Percentiles rank a stretch among this genome's conserved stretches.
Conservation (phyloP, 2,888 invertebrate genomes). For the Linyphia triangularis region DNA sequence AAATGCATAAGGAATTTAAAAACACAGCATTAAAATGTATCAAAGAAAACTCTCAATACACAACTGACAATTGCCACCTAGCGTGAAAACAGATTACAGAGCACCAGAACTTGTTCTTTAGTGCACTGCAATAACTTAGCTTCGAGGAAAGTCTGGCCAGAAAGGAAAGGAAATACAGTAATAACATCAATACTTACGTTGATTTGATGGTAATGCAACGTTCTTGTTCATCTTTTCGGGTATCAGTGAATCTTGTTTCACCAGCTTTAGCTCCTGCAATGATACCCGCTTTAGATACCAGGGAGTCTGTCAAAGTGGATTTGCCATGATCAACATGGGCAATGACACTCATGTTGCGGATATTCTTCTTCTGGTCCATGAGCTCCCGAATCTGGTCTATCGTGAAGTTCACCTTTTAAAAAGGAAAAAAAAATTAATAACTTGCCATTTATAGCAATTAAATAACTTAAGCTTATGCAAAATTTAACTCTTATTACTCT, state of each 20-base stretch:
- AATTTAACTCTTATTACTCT: no score
- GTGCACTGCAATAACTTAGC: no score
- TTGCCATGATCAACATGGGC: slow-evolving; percentile 99
- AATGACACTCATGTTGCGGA: slow-evolving; percentile 99
- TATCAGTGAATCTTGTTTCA: slow-evolving; percentile 99
- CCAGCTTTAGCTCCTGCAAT: slow-evolving; percentile 99
- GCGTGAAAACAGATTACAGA: no score
- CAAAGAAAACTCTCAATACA: no score
- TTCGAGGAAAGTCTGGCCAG: no score
- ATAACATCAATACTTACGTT: slow-evolving; percentile 88
- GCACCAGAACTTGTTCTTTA: no score
- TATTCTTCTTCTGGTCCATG: slow-evolving; percentile 99
- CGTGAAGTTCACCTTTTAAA: slow-evolving; percentile 97
- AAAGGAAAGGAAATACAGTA: no score
- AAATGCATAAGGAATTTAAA: no score
- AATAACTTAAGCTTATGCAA: no score
- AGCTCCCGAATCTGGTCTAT: slow-evolving; percentile 99
- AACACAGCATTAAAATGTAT: no score
- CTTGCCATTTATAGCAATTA: not conserved
- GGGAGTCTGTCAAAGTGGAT: slow-evolving; percentile 98
- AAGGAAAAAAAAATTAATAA: slow-evolving; percentile 2
- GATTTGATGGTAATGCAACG: slow-evolving; percentile 99
- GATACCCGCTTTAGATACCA: slow-evolving; percentile 99
- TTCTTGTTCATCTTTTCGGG: slow-evolving; percentile 99
- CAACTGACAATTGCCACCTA: no score